Percentiles rank a stretch among this genome's conserved stretches.
These are phyloP conservation scores for Brachyhypopomus gauderio DNA, from an alignment of 2,113 vertebrate genomes.

Conservation along the genomic window DNA sequence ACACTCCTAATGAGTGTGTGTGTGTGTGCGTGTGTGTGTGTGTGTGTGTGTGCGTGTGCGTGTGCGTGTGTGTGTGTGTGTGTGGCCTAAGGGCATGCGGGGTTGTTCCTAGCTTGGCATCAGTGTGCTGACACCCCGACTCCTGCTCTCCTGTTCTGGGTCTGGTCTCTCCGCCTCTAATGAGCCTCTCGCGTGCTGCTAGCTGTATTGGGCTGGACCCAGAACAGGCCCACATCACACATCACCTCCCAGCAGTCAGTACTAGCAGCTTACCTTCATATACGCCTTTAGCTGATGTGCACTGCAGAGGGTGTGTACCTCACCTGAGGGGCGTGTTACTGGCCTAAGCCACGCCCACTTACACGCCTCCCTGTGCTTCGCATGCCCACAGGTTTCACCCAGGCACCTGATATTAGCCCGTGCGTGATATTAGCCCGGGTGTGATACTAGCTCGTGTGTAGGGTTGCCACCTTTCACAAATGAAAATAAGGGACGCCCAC, in stretches of 20 bases:
- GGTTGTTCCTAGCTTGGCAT: constrained; percentile 61
- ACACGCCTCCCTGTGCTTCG: too few species aligned
- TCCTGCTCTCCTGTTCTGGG: constrained; percentile 11
- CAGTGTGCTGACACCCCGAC: constrained; percentile 67
- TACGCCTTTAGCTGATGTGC: background rate
- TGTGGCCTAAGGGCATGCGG: constrained; percentile 52
- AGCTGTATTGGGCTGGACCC: too few species aligned
- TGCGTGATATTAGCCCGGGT: too few species aligned
- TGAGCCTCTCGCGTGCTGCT: constrained; percentile 30
- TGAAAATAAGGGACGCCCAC: too few species aligned
- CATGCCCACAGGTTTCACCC: too few species aligned
- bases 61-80: constrained; percentile 46
- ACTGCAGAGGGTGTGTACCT: background rate
- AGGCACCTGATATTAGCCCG: too few species aligned
- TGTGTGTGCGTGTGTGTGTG: constrained; percentile 30
- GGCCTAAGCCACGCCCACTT: too few species aligned
- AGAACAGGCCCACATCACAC: too few species aligned
- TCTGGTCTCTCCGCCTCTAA: constrained; percentile 40
- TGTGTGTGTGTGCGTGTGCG: constrained; percentile 24
- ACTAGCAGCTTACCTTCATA: background rate
- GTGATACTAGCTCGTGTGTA: too few species aligned
- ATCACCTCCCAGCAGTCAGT: background rate
- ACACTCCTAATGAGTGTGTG: constrained; percentile 69
- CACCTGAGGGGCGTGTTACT: too few species aligned
- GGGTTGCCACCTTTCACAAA: too few species aligned